These are phyloP conservation scores for Nomada hirtipes DNA, from an alignment of 2,888 invertebrate genomes.

Conservation along the genomic window DNA sequence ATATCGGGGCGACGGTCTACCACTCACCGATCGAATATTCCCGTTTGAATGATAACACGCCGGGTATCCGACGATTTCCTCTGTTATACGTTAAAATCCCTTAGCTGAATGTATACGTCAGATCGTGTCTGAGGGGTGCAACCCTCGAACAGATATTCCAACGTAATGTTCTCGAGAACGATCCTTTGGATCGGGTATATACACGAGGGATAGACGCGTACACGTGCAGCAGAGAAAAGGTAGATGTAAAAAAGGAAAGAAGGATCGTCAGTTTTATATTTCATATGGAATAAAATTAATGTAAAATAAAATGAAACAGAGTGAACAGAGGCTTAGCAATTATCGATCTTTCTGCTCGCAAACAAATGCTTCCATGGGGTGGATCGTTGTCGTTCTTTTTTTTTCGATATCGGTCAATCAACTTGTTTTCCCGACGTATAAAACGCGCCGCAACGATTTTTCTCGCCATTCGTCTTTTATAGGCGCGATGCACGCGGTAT, in stretches of 20 bases:
- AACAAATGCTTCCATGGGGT: background rate
- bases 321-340: background rate
- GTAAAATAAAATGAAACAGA: constrained; percentile 2
- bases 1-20: background rate
- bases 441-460: constrained; percentile 6
- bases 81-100: constrained; percentile 36
- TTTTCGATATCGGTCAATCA: background rate
- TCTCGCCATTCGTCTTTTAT: background rate
- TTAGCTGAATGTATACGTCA: constrained; percentile 14
- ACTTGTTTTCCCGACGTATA: background rate
- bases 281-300: constrained; percentile 11
- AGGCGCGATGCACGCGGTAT: background rate
- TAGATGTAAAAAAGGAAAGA: background rate
- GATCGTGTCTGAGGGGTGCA: constrained; percentile 32
- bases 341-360: background rate
- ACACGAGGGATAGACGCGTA: background rate
- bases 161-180: constrained; percentile 30
- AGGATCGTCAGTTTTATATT: background rate
- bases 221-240: constrained; percentile 16
- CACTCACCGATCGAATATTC: constrained; percentile 6
- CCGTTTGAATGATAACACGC: constrained; percentile 19
- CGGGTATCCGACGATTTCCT: constrained; percentile 25
- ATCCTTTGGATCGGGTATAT: constrained; percentile 27
- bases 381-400: background rate
- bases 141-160: constrained; percentile 50